Evolutionary conservation across 2,113 vertebrate species (phyloP).

Genomic region (Dendrocopos noguchii): DNA sequence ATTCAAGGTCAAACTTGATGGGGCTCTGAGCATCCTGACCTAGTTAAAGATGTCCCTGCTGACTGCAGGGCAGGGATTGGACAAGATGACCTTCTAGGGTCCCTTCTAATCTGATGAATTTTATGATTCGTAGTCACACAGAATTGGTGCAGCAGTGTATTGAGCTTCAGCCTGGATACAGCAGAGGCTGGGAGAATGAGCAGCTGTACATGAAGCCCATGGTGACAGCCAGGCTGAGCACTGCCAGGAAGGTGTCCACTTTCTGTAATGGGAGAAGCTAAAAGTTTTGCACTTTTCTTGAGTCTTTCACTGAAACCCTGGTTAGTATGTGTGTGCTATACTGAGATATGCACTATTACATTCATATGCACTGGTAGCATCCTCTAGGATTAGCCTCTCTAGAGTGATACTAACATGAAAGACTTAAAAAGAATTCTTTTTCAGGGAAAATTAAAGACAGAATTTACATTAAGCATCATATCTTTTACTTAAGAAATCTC

Average conservation of each 20-base stretch:
- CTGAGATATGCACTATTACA: not conserved
- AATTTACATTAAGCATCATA: not conserved
- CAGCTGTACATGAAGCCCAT: not conserved
- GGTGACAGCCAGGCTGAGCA: not conserved
- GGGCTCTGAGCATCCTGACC: too few relatives aligned
- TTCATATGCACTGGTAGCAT: not conserved
- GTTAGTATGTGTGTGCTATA: not conserved
- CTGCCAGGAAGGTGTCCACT: not conserved
- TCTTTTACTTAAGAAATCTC: not conserved
- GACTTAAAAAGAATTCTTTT: not conserved
- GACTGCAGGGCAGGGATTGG: too few relatives aligned
- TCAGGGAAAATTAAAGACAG: not conserved
- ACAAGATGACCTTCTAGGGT: too few relatives aligned
- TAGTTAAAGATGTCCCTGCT: too few relatives aligned
- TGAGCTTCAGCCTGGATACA: accelerated
- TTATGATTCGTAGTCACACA: too few relatives aligned
- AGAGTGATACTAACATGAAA: not conserved
- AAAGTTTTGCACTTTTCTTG: not conserved
- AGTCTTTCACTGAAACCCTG: not conserved
- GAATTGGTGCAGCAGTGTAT: not conserved
- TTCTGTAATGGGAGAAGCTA: not conserved
- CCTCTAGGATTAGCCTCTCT: not conserved
- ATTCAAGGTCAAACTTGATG: too few relatives aligned
- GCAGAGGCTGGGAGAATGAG: not conserved
- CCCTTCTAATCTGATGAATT: too few relatives aligned